Conservation (phyloP, 2,888 invertebrate species). For the Heliconius aoede region DNA sequence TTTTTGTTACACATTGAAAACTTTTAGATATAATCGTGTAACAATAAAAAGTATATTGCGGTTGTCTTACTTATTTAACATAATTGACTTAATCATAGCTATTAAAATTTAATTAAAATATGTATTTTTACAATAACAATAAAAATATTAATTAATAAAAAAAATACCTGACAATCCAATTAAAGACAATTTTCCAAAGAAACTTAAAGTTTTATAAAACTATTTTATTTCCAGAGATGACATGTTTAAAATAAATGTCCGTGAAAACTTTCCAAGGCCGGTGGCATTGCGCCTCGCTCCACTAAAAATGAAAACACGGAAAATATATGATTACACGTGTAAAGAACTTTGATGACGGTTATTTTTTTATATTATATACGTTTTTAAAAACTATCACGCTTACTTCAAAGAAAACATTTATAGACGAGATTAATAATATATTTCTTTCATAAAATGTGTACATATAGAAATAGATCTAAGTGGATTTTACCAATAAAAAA, state of each 20-base stretch:
- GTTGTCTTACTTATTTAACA: too few species aligned
- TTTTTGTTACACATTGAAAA: background rate
- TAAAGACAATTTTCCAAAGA: too few species aligned
- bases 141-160: background rate
- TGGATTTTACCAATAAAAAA: background rate
- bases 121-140: background rate
- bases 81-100: background rate
- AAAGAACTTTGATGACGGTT: slow-evolving; percentile 26
- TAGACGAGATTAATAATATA: too few species aligned
- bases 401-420: background rate
- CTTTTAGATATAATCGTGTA: background rate
- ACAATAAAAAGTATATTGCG: too few species aligned
- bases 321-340: slow-evolving; percentile 43
- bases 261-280: slow-evolving; percentile 52
- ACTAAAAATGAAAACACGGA: slow-evolving; percentile 42
- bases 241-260: slow-evolving; percentile 50
- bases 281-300: slow-evolving; percentile 37
- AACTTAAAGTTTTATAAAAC: background rate
- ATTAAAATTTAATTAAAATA: background rate
- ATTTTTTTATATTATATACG: background rate
- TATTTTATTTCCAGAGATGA: slow-evolving; percentile 54
- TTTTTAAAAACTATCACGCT: background rate
- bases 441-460: too few species aligned
- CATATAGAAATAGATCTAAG: too few species aligned
- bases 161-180: background rate